Percentiles rank a stretch among this genome's conserved stretches.
Evolutionary conservation across 1,140 invertebrate genomes (phyloP).

Genomic region (Teleogryllus occipitalis): DNA sequence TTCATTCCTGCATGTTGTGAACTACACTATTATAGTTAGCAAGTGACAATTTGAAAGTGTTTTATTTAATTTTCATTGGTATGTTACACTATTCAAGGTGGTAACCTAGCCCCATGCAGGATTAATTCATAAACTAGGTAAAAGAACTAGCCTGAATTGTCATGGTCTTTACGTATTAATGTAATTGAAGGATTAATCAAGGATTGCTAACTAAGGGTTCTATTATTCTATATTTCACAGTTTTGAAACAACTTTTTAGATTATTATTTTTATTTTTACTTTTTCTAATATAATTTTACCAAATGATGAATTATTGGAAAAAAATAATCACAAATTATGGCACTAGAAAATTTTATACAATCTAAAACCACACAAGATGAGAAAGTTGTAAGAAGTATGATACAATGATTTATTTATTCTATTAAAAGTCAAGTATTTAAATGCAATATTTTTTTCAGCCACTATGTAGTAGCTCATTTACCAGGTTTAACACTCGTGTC

Average conservation of each 20-base stretch:
- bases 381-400: slow-evolving; percentile 1
- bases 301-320: background rate
- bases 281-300: background rate
- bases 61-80: too few relatives aligned
- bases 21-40: too few relatives aligned
- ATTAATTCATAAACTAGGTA: too few relatives aligned
- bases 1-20: too few relatives aligned
- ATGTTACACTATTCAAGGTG: too few relatives aligned
- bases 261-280: background rate
- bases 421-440: slow-evolving; percentile 6
- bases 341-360: background rate
- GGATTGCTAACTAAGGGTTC: too few relatives aligned
- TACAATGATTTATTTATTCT: slow-evolving; percentile 2
- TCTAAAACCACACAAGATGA: slow-evolving; percentile 1
- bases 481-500: background rate
- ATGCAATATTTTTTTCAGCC: background rate
- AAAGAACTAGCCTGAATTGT: too few relatives aligned
- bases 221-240: background rate
- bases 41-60: too few relatives aligned
- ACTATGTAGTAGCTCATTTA: background rate
- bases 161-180: too few relatives aligned
- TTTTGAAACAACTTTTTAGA: background rate
- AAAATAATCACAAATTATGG: background rate
- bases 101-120: too few relatives aligned
- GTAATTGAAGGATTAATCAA: too few relatives aligned